Evolutionary conservation across 2,888 invertebrate genomes (phyloP).

Genomic region (Nemurella pictetii): DNA sequence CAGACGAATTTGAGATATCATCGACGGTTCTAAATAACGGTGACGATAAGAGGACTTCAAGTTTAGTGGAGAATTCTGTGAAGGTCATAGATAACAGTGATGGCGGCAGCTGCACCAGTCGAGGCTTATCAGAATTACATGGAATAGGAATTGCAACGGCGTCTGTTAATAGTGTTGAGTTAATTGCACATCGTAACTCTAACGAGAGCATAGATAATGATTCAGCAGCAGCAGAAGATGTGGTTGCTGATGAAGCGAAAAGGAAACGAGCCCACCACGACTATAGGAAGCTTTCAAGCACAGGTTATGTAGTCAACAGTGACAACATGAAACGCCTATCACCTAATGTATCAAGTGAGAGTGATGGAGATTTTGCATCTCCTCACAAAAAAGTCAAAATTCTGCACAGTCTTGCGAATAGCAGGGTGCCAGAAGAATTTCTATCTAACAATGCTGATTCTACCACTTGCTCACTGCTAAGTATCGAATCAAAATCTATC

Average conservation of each 20-base stretch:
- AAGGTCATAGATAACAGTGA: slow-evolving; percentile 42
- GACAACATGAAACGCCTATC: slow-evolving; percentile 40
- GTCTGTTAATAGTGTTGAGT: slow-evolving; percentile 30
- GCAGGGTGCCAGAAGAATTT: not conserved
- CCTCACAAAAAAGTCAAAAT: slow-evolving; percentile 33
- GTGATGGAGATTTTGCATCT: slow-evolving; percentile 39
- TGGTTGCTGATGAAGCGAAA: slow-evolving; percentile 51
- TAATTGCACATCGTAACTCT: not conserved
- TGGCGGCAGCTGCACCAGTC: not conserved
- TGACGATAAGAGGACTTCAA: slow-evolving; percentile 34
- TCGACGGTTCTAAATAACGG: slow-evolving; percentile 22
- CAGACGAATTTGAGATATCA: slow-evolving; percentile 35
- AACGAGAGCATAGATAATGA: slow-evolving; percentile 31
- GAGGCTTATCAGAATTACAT: not conserved
- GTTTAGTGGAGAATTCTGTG: slow-evolving; percentile 38
- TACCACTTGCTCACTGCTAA: not conserved
- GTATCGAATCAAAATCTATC: not conserved
- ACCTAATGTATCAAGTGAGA: slow-evolving; percentile 39
- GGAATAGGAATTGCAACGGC: slow-evolving; percentile 38
- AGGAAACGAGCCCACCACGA: slow-evolving; percentile 57
- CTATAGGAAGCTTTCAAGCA: slow-evolving; percentile 56
- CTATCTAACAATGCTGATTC: not conserved
- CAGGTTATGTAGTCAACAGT: slow-evolving; percentile 49
- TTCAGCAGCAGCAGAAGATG: slow-evolving; percentile 33
- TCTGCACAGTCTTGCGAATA: not conserved